phyloP scores from a whole-genome alignment of 2,888 invertebrate genomes.

The Aporophyla nigra region DNA sequence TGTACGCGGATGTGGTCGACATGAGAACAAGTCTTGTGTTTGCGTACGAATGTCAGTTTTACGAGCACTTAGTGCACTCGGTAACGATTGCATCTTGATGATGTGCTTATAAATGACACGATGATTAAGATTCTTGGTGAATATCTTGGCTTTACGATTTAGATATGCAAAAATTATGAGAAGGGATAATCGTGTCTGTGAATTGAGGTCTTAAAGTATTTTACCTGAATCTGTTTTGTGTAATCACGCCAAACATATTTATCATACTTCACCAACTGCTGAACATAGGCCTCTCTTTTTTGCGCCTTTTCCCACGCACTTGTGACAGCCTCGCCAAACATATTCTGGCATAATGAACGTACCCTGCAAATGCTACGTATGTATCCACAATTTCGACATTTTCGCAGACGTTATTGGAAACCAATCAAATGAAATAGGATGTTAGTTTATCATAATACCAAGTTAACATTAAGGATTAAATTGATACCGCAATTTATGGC shows the following conservation, averaged over 20 bases:
- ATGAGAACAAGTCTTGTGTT: conserved; percentile 41
- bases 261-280: no score
- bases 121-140: conserved; percentile 33
- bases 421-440: conserved; percentile 2
- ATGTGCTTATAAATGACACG: conserved; percentile 48
- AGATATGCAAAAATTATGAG: conserved; percentile 23
- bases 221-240: background rate
- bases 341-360: background rate
- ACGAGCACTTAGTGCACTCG: conserved; percentile 37
- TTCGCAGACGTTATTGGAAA: background rate
- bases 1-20: conserved; percentile 60
- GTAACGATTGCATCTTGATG: conserved; percentile 31
- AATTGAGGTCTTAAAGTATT: background rate
- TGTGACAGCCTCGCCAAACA: no score
- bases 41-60: conserved; percentile 34
- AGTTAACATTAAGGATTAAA: conserved; percentile 34
- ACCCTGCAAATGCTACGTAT: background rate
- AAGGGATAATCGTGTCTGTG: background rate
- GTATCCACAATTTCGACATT: background rate
- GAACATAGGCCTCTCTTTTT: no score
- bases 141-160: conserved; percentile 23
- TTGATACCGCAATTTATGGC: conserved; percentile 43
- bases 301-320: no score
- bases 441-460: background rate
- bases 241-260: background rate